Conservation (phyloP, 2,113 vertebrate species). For the Camelus bactrianus region DNA sequence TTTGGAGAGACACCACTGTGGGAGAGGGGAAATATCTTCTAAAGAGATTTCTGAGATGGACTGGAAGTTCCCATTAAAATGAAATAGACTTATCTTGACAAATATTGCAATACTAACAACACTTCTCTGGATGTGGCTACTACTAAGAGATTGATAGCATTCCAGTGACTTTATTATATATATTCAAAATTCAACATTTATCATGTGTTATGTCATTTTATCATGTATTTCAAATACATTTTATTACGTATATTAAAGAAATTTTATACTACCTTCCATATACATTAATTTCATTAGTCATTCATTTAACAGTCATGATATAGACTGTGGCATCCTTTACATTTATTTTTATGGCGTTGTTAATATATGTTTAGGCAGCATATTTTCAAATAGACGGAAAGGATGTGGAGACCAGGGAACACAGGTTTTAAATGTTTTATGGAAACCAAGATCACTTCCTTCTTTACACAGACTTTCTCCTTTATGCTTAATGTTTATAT, state of each 20-base stretch:
- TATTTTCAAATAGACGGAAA: conserved; percentile 1
- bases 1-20: neutral
- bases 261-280: conserved; percentile 1
- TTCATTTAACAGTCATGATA: neutral
- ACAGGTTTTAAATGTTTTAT: neutral
- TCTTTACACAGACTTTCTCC: neutral
- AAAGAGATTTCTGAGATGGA: neutral
- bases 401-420: neutral
- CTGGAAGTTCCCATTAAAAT: neutral
- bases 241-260: neutral
- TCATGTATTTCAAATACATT: neutral
- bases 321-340: neutral
- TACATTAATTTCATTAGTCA: neutral
- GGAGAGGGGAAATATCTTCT: neutral
- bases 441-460: neutral
- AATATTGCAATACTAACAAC: neutral
- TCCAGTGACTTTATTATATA: neutral
- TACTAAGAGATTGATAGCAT: conserved; percentile 1
- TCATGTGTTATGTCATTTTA: neutral
- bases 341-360: neutral
- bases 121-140: neutral
- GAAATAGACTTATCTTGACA: neutral
- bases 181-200: conserved; percentile 9
- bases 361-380: neutral
- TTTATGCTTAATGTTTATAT: neutral